Evolutionary conservation across 1,140 invertebrate species (phyloP), one percentile per base, ranked within the genome.

Genomic region (Leptinotarsa undecemlineata): DNA sequence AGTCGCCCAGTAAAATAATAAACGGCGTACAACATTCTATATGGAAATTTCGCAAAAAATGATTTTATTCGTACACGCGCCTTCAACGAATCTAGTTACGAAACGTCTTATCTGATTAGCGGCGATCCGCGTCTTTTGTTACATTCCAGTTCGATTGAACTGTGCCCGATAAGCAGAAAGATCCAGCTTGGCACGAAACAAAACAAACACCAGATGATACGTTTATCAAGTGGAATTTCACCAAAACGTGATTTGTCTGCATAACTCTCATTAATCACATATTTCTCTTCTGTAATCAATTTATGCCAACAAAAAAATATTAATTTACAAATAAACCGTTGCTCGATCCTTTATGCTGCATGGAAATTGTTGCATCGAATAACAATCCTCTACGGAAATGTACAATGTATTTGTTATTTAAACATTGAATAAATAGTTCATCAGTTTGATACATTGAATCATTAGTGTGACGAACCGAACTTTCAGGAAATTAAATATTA

Each of bases 201-300:
- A 66, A 66, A 66, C 63, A 66, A 23, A 66, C 63, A 66, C 63
- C 63, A 66, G 20, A 66, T 66, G 63, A 66, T 66, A 33, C 15
- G 15, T 23, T 62, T 66, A 66, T 66, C 63, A 23, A 66, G 21
- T 17, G 63, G 63, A 66, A 66, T 23, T 23, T 66, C 26, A 66
- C 63, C 63, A 66, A 66, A 66, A 23, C 19, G n/a, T 66, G 21
- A 23, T 66, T 33, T 6, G 20, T 57, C 51, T 57, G 51, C 51
- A 57, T 57, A 19, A 17, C 33, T 42, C 33, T 42, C 33, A 42
- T 4, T 57, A 57, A 57, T 57, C 51, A 57, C 51, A 57, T 57
- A 15, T 15, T 57, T 57, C 51, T 57, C 13, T 57, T 62, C 21
- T 62, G 21, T 62, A n/a, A 17, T 17, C 14, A 62, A 62, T 62